Conservation (phyloP, 2,888 invertebrate genomes). For the Eupithecia dodoneata region DNA sequence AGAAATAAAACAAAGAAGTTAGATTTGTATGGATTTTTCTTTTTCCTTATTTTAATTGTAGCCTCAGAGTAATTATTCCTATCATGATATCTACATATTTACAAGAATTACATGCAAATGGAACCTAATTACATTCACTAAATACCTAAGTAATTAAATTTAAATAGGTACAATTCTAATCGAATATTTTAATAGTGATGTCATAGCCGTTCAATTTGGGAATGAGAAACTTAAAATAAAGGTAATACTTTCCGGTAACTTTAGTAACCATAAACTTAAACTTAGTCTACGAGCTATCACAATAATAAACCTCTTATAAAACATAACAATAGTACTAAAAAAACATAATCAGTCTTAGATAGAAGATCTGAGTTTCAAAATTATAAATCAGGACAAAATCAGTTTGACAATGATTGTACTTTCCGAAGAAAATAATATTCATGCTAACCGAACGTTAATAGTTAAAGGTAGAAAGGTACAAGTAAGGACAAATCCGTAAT, state of each 20-base stretch:
- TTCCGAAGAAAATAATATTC: neutral
- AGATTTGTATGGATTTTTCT: slow-evolving; percentile 55
- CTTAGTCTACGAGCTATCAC: slow-evolving; percentile 71
- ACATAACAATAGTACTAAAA: slow-evolving; percentile 74
- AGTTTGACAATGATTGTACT: neutral
- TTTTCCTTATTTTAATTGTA: slow-evolving; percentile 61
- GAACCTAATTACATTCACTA: slow-evolving; percentile 40
- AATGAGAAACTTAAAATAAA: slow-evolving; percentile 63
- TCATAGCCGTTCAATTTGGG: slow-evolving; percentile 76
- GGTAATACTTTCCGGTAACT: slow-evolving; percentile 84
- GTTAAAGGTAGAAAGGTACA: slow-evolving; percentile 12
- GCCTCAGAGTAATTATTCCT: slow-evolving; percentile 65
- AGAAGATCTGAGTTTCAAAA: slow-evolving; percentile 56
- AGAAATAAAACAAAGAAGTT: slow-evolving; percentile 57
- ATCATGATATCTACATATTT: slow-evolving; percentile 61
- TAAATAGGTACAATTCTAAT: slow-evolving; percentile 44
- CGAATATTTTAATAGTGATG: slow-evolving; percentile 58
- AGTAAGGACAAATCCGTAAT: slow-evolving; percentile 20
- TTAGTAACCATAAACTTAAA: slow-evolving; percentile 70
- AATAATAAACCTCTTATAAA: slow-evolving; percentile 78
- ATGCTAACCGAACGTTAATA: neutral
- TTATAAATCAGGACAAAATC: slow-evolving; percentile 32
- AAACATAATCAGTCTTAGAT: slow-evolving; percentile 77
- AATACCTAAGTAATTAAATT: slow-evolving; percentile 45
- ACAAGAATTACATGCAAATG: slow-evolving; percentile 60